Base-by-base conservation (phyloP, 1,140 invertebrate species). In the Drosophila setifemur region DNA sequence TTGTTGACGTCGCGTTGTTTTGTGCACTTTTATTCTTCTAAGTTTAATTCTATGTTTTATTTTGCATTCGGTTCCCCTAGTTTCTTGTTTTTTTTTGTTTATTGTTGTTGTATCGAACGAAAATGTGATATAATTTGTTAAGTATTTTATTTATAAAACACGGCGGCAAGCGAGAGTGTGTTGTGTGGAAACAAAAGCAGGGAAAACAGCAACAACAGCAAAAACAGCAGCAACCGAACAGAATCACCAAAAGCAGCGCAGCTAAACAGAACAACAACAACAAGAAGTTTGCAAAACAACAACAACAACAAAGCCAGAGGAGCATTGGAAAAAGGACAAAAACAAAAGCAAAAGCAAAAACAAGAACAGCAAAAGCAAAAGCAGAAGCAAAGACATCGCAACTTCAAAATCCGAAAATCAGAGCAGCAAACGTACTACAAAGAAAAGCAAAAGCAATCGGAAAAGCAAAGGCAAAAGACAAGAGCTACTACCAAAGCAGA, bases 11-110 rank as follows among this genome's bases (percentile, higher is more conserved):
- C 45, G 55, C 47, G 39, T 49, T 58, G 45, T 69, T 69, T 28
- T 43, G 2, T n/a, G 2, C 21, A 23, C 21, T 23, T 23, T n/a
- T n/a, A n/a, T n/a, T n/a, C n/a, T n/a, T n/a, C n/a, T n/a, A n/a
- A n/a, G n/a, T n/a, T n/a, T n/a, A n/a, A n/a, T n/a, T n/a, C n/a
- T n/a, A 5, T 5, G 21, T 23, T 23, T 23, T 2, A 2, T 2
- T 23, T 23, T 23, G 21, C 21, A 23, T 23, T 23, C 21, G 21
- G 21, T 23, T 23, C 5, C 2, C 21, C 21, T 49, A 44, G 37
- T 42, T 33, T 69, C 81, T 66, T 74, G 68, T 86, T 63, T 79
- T 74, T 73, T 63, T 58, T 61, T 57, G 61, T 52, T 66, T 61
- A 21, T 54, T 54, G 66, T 16, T 54, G 18, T 64, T 33, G 44